Evolutionary conservation across 2,113 vertebrate species (phyloP).

Genomic region (Pycnonotus jocosus): DNA sequence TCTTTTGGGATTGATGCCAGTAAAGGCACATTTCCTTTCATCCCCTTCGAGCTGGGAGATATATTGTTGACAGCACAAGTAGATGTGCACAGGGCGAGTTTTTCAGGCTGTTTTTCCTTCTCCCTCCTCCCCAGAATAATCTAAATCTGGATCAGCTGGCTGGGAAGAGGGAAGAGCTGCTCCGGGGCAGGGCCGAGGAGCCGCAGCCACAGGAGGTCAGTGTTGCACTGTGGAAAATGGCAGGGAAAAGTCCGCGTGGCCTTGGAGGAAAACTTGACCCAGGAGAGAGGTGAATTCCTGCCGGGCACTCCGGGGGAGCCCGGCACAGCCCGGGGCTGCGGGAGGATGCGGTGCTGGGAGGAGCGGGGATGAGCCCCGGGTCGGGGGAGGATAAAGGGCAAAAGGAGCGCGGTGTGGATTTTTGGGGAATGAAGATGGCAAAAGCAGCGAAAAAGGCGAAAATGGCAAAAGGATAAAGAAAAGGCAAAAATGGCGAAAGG

Average conservation of each 20-base stretch:
- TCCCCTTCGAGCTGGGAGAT: neutral
- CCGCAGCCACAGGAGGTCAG: constrained; percentile 63
- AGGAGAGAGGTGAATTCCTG: neutral
- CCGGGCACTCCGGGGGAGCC: neutral
- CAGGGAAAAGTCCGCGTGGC: neutral
- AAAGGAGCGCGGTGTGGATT: neutral
- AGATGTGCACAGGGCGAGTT: rapidly evolving
- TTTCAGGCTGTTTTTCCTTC: too few species aligned
- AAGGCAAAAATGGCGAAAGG: rapidly evolving
- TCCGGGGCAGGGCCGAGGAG: neutral
- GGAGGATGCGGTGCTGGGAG: rapidly evolving
- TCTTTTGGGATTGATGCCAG: neutral
- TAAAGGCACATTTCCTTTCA: neutral
- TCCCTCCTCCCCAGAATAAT: rapidly evolving
- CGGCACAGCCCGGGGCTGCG: neutral
- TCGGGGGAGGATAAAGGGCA: neutral
- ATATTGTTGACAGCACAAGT: rapidly evolving
- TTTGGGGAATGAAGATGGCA: too few species aligned
- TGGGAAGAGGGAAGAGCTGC: neutral
- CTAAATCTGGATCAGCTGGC: rapidly evolving
- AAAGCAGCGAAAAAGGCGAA: neutral
- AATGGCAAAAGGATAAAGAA: neutral
- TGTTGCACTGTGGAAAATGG: constrained; percentile 31
- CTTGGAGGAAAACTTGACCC: constrained; percentile 20
- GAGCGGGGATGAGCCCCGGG: rapidly evolving